These are phyloP conservation scores for Camponotus vicinus DNA, from an alignment of 1,140 invertebrate species.

Conservation along the genomic window DNA sequence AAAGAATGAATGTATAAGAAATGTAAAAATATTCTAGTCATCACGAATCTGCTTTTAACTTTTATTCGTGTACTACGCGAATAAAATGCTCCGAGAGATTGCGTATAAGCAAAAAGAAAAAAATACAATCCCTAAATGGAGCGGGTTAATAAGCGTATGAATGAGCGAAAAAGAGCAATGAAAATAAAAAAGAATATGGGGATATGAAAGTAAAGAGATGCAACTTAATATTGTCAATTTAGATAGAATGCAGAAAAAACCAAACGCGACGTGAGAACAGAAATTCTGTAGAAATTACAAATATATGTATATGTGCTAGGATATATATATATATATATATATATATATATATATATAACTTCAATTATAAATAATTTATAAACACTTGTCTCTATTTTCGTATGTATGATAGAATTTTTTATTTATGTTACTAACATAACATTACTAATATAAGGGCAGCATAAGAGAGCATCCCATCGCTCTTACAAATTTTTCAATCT, in stretches of 20 bases:
- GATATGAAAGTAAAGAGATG: slow-evolving; percentile 71
- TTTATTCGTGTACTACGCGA: slow-evolving; percentile 65
- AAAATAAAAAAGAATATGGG: slow-evolving; percentile 49
- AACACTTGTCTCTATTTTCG: slow-evolving; percentile 77
- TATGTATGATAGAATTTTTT: slow-evolving; percentile 70
- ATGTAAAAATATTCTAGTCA: slow-evolving; percentile 85
- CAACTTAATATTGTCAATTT: slow-evolving; percentile 77
- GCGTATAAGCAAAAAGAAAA: slow-evolving; percentile 28
- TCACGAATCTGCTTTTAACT: slow-evolving; percentile 78
- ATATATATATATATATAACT: slow-evolving; percentile 70
- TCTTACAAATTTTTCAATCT: not conserved
- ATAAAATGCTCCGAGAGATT: slow-evolving; percentile 62
- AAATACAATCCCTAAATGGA: slow-evolving; percentile 44
- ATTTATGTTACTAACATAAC: slow-evolving; percentile 65
- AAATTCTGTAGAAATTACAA: slow-evolving; percentile 68
- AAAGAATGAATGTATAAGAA: slow-evolving; percentile 79
- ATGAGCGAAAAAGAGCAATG: slow-evolving; percentile 50
- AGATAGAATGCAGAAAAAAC: slow-evolving; percentile 59
- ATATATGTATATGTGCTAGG: slow-evolving; percentile 74
- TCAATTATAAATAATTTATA: slow-evolving; percentile 73
- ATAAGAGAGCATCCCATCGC: slow-evolving; percentile 50
- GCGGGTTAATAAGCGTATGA: slow-evolving; percentile 22
- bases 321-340: not conserved
- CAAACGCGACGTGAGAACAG: slow-evolving; percentile 50
- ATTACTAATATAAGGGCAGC: slow-evolving; percentile 65